Evolutionary conservation across 2,797 vertebrate genomes (phyloP).

Genomic region (Microctenopoma lineatum): DNA sequence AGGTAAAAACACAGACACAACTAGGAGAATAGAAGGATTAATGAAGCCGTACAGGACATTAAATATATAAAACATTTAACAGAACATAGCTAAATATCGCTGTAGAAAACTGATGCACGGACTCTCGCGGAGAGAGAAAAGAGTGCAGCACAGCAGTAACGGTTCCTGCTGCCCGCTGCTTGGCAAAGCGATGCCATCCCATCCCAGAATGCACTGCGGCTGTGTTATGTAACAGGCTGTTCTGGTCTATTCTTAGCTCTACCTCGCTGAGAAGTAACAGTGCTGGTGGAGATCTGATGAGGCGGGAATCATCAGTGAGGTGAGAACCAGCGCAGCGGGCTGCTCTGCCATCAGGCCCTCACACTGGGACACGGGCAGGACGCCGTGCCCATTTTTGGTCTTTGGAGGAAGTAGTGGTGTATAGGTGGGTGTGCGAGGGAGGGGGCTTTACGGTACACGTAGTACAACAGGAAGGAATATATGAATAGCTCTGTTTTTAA

Average conservation of each 20-base stretch:
- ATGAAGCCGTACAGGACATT: too few relatives aligned
- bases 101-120: not conserved
- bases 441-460: constrained; percentile 30
- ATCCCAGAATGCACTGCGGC: constrained; percentile 80
- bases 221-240: constrained; percentile 85
- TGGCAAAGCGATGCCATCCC: constrained; percentile 70
- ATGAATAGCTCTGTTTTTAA: constrained; percentile 43
- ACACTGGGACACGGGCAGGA: constrained; percentile 61
- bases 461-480: constrained; percentile 39
- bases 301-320: constrained; percentile 67
- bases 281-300: constrained; percentile 73
- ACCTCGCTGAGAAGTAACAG: constrained; percentile 79
- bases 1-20: too few relatives aligned
- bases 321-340: constrained; percentile 64
- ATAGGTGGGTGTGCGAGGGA: constrained; percentile 43
- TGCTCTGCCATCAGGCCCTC: constrained; percentile 65
- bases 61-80: too few relatives aligned
- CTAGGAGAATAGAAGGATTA: too few relatives aligned
- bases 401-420: constrained; percentile 64
- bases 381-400: constrained; percentile 71
- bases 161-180: constrained; percentile 51
- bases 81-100: too few relatives aligned
- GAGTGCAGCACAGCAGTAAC: constrained; percentile 48
- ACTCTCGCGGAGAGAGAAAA: constrained; percentile 34
- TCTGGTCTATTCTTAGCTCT: constrained; percentile 84